Conservation (phyloP, 1,140 invertebrate genomes). For the Eupeodes corollae region DNA sequence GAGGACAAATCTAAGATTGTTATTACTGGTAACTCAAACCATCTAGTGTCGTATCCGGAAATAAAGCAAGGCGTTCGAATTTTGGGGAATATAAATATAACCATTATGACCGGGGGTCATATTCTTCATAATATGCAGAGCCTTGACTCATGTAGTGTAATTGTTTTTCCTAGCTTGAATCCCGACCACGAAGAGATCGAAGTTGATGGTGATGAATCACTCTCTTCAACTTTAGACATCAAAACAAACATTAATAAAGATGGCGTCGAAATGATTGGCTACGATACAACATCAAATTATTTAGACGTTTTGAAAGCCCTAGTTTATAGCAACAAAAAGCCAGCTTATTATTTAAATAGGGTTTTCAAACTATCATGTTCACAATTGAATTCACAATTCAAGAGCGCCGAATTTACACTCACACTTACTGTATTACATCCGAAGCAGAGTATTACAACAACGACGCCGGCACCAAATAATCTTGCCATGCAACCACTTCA, state of each 20-base stretch:
- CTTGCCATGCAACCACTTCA: constrained; percentile 3
- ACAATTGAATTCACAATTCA: constrained; percentile 82
- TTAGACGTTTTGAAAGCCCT: constrained; percentile 68
- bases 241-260: constrained; percentile 47
- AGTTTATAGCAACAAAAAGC: constrained; percentile 86
- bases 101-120: constrained; percentile 21
- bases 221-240: constrained; percentile 33
- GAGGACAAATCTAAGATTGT: constrained; percentile 9
- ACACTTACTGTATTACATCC: constrained; percentile 66
- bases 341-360: constrained; percentile 85
- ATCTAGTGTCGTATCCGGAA: constrained; percentile 34
- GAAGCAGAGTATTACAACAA: constrained; percentile 39
- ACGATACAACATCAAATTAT: constrained; percentile 74
- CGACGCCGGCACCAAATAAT: constrained; percentile 13
- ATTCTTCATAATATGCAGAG: constrained; percentile 36
- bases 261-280: constrained; percentile 69
- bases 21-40: constrained; percentile 25
- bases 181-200: constrained; percentile 75
- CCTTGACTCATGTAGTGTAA: constrained; percentile 81
- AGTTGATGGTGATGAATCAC: constrained; percentile 28
- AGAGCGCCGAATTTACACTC: constrained; percentile 84
- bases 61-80: constrained; percentile 34
- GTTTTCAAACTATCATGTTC: constrained; percentile 91
- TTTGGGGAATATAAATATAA: constrained; percentile 23
- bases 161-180: constrained; percentile 86